These are phyloP conservation scores for Amphiprion percula DNA, from an alignment of 2,113 vertebrate species.

Conservation along the genomic window DNA sequence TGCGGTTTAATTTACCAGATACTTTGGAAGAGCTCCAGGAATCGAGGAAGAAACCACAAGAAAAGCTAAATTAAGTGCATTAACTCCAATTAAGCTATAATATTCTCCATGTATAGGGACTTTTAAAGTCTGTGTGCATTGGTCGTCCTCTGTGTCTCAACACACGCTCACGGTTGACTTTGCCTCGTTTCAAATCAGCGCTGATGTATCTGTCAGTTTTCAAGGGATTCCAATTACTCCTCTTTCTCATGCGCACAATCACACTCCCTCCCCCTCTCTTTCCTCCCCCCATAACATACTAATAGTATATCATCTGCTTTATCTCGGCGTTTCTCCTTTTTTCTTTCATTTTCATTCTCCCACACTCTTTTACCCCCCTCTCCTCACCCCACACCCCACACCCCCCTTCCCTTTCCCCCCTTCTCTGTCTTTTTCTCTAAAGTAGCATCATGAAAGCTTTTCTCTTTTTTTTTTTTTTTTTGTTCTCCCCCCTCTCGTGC, in stretches of 20 bases:
- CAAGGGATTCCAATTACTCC: slow-evolving; percentile 14
- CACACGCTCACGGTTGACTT: slow-evolving; percentile 20
- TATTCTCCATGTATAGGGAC: slow-evolving; percentile 26
- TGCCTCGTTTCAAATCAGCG: slow-evolving; percentile 24
- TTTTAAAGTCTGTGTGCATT: slow-evolving; percentile 22
- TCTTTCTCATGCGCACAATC: background rate
- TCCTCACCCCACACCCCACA: background rate
- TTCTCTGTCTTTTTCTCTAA: slow-evolving; percentile 63
- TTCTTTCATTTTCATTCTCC: slow-evolving; percentile 61
- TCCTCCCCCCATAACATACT: slow-evolving; percentile 33
- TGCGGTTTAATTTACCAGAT: slow-evolving; percentile 69
- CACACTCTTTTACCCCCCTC: slow-evolving; percentile 41
- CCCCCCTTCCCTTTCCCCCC: slow-evolving; percentile 2
- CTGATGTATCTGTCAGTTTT: slow-evolving; percentile 40
- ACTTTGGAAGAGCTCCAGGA: slow-evolving; percentile 60
- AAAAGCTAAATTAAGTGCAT: slow-evolving; percentile 63
- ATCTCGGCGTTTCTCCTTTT: slow-evolving; percentile 48
- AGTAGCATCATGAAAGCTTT: slow-evolving; percentile 76
- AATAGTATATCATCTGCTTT: slow-evolving; percentile 54
- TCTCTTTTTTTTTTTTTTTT: background rate
- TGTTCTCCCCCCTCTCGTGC: slow-evolving; percentile 44
- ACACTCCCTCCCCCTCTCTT: background rate
- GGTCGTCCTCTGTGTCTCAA: slow-evolving; percentile 17
- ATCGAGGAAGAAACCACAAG: slow-evolving; percentile 51
- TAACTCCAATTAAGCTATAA: slow-evolving; percentile 58